These are phyloP conservation scores for Gypaetus barbatus DNA, from an alignment of 2,797 vertebrate genomes.

Conservation along the genomic window DNA sequence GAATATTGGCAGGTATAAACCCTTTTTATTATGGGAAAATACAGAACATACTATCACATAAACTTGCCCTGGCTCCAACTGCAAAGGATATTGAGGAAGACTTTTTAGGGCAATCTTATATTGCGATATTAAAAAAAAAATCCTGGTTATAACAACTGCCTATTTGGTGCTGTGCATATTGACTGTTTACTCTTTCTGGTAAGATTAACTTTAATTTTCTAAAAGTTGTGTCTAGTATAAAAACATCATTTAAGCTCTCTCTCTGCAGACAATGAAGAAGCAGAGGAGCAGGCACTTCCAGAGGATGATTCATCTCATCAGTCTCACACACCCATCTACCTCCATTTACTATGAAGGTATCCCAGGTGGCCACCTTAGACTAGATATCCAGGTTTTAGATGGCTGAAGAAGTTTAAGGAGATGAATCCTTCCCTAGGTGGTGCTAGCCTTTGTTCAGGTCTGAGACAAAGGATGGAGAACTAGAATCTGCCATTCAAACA, in stretches of 20 bases:
- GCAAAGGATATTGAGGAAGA: not conserved
- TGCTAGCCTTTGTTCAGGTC: not conserved
- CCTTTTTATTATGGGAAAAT: constrained; percentile 13
- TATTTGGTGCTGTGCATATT: not conserved
- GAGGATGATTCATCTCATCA: not conserved
- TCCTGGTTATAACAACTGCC: not conserved
- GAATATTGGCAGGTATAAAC: not conserved
- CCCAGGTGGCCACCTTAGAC: not conserved
- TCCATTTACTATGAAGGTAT: not conserved
- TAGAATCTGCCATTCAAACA: not conserved
- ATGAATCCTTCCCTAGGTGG: not conserved
- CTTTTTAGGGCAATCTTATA: not conserved
- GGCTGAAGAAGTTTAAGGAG: not conserved
- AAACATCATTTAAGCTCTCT: not conserved
- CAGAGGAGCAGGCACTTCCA: not conserved
- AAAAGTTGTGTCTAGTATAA: not conserved
- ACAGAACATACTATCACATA: not conserved
- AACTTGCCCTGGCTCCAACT: not conserved
- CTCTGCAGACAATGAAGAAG: not conserved
- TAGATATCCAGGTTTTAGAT: not conserved
- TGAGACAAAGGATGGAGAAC: not conserved
- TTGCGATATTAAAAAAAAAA: not conserved
- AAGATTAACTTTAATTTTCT: not conserved
- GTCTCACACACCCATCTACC: not conserved
- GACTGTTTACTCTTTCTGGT: not conserved